Conservation (phyloP, 2,888 invertebrate species). For the Parascotia fuliginaria region DNA sequence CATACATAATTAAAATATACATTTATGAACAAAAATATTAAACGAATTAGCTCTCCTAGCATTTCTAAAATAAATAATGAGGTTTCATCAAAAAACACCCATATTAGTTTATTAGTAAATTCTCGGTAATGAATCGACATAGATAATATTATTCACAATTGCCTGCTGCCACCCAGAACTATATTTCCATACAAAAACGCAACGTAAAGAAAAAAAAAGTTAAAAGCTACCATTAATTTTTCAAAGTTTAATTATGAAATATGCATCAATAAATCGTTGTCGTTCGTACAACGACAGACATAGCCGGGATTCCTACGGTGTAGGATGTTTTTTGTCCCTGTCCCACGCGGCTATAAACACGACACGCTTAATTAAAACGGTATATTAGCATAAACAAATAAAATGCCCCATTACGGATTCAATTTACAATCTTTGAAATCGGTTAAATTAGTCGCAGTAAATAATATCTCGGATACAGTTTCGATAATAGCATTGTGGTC, state of each 20-base stretch:
- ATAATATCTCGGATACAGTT: slow-evolving; percentile 76
- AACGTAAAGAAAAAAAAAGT: slow-evolving; percentile 19
- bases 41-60: neutral
- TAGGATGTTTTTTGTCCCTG: slow-evolving; percentile 46
- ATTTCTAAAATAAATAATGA: neutral
- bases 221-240: slow-evolving; percentile 60
- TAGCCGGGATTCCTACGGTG: slow-evolving; percentile 58
- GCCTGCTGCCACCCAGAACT: slow-evolving; percentile 51
- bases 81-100: neutral
- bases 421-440: slow-evolving; percentile 84
- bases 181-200: slow-evolving; percentile 37
- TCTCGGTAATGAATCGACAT: slow-evolving; percentile 6
- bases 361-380: slow-evolving; percentile 79
- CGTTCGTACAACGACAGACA: slow-evolving; percentile 51
- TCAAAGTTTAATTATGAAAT: slow-evolving; percentile 74
- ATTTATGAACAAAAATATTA: neutral
- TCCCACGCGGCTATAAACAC: slow-evolving; percentile 55
- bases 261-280: slow-evolving; percentile 74
- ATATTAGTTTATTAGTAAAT: neutral
- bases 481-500: slow-evolving; percentile 61
- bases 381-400: slow-evolving; percentile 85
- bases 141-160: slow-evolving; percentile 26
- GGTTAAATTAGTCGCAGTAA: slow-evolving; percentile 83
- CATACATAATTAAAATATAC: no score
- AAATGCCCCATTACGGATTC: slow-evolving; percentile 84